phyloP scores from a whole-genome alignment of 2,113 vertebrate species.

The Labrus mixtus region DNA sequence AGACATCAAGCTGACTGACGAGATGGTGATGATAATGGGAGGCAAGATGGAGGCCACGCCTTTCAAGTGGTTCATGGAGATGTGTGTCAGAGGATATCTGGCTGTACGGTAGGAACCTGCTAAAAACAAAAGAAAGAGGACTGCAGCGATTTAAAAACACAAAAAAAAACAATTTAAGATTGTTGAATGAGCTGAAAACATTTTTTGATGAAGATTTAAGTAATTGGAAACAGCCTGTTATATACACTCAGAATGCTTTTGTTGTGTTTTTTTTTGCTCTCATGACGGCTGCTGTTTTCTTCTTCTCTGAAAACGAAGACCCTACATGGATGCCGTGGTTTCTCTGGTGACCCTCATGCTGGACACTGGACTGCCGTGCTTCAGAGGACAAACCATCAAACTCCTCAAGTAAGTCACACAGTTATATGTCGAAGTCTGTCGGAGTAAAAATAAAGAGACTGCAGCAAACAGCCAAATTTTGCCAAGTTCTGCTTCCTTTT shows the following conservation, averaged over 20 bases:
- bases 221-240: too few relatives aligned
- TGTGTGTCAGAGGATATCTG: conserved; percentile 97
- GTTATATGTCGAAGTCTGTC: background rate
- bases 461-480: too few relatives aligned
- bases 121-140: background rate
- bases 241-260: background rate
- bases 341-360: conserved; percentile 94
- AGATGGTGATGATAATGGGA: conserved; percentile 99
- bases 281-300: background rate
- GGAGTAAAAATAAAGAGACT: background rate
- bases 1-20: conserved; percentile 97
- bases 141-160: background rate
- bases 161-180: background rate
- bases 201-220: too few relatives aligned
- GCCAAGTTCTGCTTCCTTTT: too few relatives aligned
- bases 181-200: background rate
- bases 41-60: conserved; percentile 99
- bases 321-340: conserved; percentile 98
- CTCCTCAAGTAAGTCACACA: conserved; percentile 90
- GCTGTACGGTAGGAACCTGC: conserved; percentile 90
- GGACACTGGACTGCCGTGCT: conserved; percentile 97
- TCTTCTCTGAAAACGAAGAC: conserved; percentile 77
- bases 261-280: background rate
- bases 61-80: conserved; percentile 99
- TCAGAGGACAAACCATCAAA: conserved; percentile 98